phyloP scores from a whole-genome alignment of 2,113 vertebrate genomes.

The Aegypius monachus region DNA sequence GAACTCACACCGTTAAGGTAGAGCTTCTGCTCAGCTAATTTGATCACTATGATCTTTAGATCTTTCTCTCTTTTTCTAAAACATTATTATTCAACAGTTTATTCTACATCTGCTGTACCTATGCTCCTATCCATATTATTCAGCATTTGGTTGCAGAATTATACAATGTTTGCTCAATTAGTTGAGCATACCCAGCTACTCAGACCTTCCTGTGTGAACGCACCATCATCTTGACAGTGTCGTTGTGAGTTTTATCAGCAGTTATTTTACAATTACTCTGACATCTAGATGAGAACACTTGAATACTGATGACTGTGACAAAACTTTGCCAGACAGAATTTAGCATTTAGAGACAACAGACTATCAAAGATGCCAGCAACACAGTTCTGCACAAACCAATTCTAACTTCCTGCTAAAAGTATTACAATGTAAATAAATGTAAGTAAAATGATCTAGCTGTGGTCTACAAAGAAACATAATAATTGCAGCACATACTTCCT shows the following conservation, averaged over 20 bases:
- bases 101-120: not conserved
- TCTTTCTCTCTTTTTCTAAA: not conserved
- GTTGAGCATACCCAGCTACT: not conserved
- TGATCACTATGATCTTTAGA: not conserved
- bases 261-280: not conserved
- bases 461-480: conserved; percentile 46
- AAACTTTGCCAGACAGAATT: not conserved
- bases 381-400: not conserved
- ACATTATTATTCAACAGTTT: not conserved
- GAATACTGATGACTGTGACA: not conserved
- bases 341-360: not conserved
- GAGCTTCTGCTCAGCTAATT: not conserved
- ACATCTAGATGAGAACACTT: not conserved
- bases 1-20: not conserved
- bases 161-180: not conserved
- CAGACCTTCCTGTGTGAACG: not conserved
- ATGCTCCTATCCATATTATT: not conserved
- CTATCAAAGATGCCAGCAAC: not conserved
- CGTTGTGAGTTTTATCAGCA: not conserved
- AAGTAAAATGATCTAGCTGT: conserved; percentile 1
- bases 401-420: not conserved
- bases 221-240: not conserved
- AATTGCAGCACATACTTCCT: conserved; percentile 89
- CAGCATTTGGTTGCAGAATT: not conserved
- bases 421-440: not conserved